A percentile compares a stretch with the other conserved stretches of the same genome.
phyloP scores from a whole-genome alignment of 2,888 invertebrate genomes.

The Drosophila emarginata region DNA sequence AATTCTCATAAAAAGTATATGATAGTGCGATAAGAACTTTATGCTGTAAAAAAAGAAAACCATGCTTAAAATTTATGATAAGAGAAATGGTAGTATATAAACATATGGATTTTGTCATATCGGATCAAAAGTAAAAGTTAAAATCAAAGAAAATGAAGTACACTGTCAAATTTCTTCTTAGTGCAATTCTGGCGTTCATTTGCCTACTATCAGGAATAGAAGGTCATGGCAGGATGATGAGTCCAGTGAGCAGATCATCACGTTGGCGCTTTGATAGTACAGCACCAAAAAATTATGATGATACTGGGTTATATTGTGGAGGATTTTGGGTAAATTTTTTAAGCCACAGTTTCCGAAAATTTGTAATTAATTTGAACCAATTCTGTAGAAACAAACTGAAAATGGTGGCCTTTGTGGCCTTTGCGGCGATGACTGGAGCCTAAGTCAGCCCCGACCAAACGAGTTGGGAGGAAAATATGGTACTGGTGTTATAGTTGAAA shows the following conservation, averaged over 20 bases:
- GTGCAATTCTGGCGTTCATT: background rate
- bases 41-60: conserved; percentile 25
- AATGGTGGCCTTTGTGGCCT: conserved; percentile 83
- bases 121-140: conserved; percentile 28
- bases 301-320: conserved; percentile 84
- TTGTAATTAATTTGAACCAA: background rate
- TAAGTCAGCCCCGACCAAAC: conserved; percentile 83
- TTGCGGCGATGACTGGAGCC: conserved; percentile 84
- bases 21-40: conserved; percentile 22
- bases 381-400: conserved; percentile 80
- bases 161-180: conserved; percentile 10
- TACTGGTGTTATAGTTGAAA: conserved; percentile 83
- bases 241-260: conserved; percentile 84
- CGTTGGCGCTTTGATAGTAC: conserved; percentile 83
- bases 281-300: conserved; percentile 84
- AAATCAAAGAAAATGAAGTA: conserved; percentile 38
- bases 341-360: background rate
- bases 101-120: background rate
- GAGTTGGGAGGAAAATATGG: conserved; percentile 84
- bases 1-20: conserved; percentile 32
- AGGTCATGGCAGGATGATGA: conserved; percentile 84
- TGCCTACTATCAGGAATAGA: conserved; percentile 24
- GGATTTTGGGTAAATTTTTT: conserved; percentile 78
- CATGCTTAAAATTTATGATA: conserved; percentile 18
- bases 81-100: conserved; percentile 51